Percentiles rank a stretch among this genome's conserved stretches.
Evolutionary conservation across 1,140 invertebrate species (phyloP).

Genomic region (Caerostris extrusa): DNA sequence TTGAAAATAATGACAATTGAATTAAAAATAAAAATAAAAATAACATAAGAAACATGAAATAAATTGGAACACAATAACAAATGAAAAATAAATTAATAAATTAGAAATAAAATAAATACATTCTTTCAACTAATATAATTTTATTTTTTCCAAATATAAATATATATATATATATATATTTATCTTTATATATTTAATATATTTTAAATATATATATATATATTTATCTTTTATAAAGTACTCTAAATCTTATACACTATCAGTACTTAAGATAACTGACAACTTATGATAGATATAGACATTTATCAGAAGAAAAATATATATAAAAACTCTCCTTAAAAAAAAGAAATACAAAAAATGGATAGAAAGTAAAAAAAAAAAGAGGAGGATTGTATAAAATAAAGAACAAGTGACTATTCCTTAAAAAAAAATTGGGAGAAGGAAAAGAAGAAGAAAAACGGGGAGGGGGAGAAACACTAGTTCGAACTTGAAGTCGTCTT

Average conservation of each 20-base stretch:
- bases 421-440: neutral
- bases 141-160: too few species aligned
- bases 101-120: too few species aligned
- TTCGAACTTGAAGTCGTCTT: conserved; percentile 53
- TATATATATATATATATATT: too few species aligned
- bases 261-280: neutral
- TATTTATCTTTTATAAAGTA: neutral
- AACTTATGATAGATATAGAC: neutral
- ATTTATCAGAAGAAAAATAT: neutral
- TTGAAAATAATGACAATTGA: too few species aligned
- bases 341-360: neutral
- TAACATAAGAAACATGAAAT: too few species aligned
- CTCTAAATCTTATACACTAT: neutral
- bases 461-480: neutral
- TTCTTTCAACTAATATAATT: too few species aligned
- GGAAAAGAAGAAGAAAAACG: neutral
- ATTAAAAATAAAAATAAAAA: too few species aligned
- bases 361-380: neutral
- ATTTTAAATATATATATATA: too few species aligned
- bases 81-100: too few species aligned
- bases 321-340: neutral
- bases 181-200: too few species aligned
- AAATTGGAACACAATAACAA: too few species aligned
- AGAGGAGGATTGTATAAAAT: neutral
- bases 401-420: neutral